Evolutionary conservation across 1,140 invertebrate species (phyloP), one percentile per base, ranked within the genome.

Genomic region (Acromyrmex heyeri): DNA sequence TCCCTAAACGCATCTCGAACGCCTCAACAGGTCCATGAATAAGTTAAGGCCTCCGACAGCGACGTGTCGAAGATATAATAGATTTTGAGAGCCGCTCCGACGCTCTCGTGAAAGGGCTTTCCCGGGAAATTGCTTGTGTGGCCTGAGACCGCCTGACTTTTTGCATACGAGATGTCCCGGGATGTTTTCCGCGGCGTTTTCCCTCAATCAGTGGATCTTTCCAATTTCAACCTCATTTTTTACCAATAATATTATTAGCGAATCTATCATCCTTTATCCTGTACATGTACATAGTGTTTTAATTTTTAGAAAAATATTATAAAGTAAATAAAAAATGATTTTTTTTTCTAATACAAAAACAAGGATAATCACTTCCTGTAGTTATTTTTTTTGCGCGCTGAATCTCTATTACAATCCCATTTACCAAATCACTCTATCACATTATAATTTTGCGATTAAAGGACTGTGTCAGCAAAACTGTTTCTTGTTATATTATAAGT

Each of bases 21-120:
- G 94, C 94, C 93, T 95, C 95, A 95, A 95, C 95, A 95, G 94
- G 95, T 95, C 92, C 93, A 95, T 95, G 95, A 95, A 95, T 95
- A 95, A 95, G 92, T 95, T 95, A 94, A 87, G 88, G 88, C 87
- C 89, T 8, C 79, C 90, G 34, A 86, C 88, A 14, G 76, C 88
- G 76, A 86, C 90, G 88, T 88, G 89, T 91, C 89, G 89, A 86
- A 90, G 87, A 91, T 88, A 88, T 94, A 93, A 94, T 94, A 92
- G 92, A 93, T 93, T 94, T 93, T 91, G 38, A 85, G 34, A 90
- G 69, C 67, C 64, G 24, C 88, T 85, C 77, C 48, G 69, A 61
- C 64, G 24, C 88, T 85, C 77, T 55, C 65, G 75, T 77, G 81
- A 75, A 73, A 64, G 55, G 85, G 85, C 88, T 89, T 89, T 89